These are phyloP conservation scores for Champsocephalus gunnari DNA, from an alignment of 2,797 vertebrate genomes.

Conservation along the genomic window DNA sequence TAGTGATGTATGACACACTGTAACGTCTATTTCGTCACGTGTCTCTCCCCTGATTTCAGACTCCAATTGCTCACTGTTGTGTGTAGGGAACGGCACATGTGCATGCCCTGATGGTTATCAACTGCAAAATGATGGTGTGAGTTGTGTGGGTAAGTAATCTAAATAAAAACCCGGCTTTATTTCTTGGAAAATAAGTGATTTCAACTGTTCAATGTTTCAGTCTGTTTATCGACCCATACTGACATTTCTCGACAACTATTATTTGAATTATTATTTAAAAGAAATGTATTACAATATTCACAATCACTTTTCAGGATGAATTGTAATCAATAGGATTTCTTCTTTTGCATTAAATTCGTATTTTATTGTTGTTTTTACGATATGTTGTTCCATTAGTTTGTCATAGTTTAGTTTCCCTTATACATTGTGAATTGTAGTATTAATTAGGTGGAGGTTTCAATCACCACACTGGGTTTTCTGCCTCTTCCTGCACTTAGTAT, in stretches of 20 bases:
- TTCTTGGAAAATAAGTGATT: too few species aligned
- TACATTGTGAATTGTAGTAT: too few species aligned
- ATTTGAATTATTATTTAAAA: background rate
- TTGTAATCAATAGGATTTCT: background rate
- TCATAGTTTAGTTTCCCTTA: too few species aligned
- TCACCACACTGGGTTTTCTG: too few species aligned
- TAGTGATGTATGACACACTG: constrained; percentile 8
- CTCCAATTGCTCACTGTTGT: constrained; percentile 90
- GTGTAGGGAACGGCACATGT: constrained; percentile 86
- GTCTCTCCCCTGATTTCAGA: constrained; percentile 69
- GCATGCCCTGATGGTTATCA: constrained; percentile 89
- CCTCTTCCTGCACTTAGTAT: too few species aligned
- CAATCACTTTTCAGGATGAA: background rate
- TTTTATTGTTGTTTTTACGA: too few species aligned
- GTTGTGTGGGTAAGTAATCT: constrained; percentile 88
- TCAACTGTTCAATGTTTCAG: too few species aligned
- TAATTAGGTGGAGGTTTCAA: too few species aligned
- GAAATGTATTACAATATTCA: background rate
- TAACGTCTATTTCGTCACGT: background rate
- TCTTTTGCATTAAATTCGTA: too few species aligned
- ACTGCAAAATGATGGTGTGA: constrained; percentile 87
- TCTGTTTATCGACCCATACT: background rate
- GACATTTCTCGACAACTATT: background rate
- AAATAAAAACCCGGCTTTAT: background rate
- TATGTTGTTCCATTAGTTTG: background rate